A percentile compares a stretch with the other conserved stretches of the same genome.
Evolutionary conservation across 92 coral and sea anemone species (phyloP).

Genomic region (Heliopora coerulea): DNA sequence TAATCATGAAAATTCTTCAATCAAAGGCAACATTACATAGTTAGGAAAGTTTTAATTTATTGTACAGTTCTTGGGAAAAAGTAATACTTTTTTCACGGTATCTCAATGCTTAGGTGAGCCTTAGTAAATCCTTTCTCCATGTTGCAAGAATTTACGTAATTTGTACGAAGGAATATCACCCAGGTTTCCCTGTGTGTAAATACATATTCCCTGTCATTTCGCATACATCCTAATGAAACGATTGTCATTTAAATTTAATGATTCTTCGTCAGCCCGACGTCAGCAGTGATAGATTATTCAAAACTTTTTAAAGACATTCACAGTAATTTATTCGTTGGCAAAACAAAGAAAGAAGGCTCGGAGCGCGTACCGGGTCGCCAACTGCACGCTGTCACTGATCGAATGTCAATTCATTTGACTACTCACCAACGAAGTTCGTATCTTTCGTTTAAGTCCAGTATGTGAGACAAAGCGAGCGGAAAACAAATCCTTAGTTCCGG

Average conservation of each 20-base stretch:
- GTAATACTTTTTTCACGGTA: no score
- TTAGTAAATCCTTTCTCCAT: no score
- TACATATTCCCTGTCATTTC: slow-evolving; percentile 8
- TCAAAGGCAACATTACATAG: neutral
- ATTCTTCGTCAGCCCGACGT: slow-evolving; percentile 14
- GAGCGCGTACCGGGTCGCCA: no score
- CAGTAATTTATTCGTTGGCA: neutral
- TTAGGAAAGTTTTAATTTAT: neutral
- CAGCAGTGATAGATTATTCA: slow-evolving; percentile 28
- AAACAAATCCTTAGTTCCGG: no score
- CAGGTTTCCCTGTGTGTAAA: slow-evolving; percentile 9
- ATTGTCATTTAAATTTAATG: slow-evolving; percentile 45
- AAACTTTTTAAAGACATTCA: slow-evolving; percentile 28
- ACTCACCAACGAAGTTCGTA: neutral
- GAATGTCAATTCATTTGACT: no score
- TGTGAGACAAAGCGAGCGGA: slow-evolving; percentile 1
- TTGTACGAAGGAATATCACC: slow-evolving; percentile 7
- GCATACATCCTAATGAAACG: slow-evolving; percentile 10
- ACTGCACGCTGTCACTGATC: no score
- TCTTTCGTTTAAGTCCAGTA: neutral
- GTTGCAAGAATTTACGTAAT: no score
- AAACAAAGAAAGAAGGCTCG: slow-evolving; percentile 1
- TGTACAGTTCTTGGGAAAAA: neutral
- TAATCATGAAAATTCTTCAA: neutral
- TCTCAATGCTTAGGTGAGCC: no score